Evolutionary conservation across 2,888 invertebrate genomes (phyloP), one percentile per base, ranked within the genome.

Genomic region (Brachypalpus laphriformis): DNA sequence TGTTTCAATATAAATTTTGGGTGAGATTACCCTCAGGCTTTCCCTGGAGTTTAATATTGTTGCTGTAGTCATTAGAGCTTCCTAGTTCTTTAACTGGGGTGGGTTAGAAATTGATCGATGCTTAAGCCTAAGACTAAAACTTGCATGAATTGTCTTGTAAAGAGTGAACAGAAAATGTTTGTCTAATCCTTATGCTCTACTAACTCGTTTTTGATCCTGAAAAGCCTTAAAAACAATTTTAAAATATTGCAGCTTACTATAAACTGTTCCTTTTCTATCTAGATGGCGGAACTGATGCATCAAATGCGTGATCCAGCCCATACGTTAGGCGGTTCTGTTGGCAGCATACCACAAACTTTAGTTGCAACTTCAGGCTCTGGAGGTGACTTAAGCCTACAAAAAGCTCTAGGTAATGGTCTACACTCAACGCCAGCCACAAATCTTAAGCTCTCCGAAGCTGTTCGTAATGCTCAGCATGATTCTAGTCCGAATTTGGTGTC

Each of bases 201-300:
- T 40, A 40, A 40, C 14, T 7, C 4, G 14, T 14, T 40, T 14
- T 40, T 1, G 14, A 14, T 40, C 6, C n/a, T 14, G 6, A 14
- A 40, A 40, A 14, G 14, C 37, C n/a, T 37, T 1, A 14, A 40
- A 40, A 40, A 14, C 6, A 34, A n/a, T n/a, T 34, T 8, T 11
- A 40, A 40, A 14, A 14, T 40, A 5, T 5, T 14, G 3, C 4
- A 6, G 4, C 3, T 14, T 40, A 40, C 40, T 40, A 14, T 6
- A 40, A 14, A 14, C 2, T 37, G 7, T 7, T 7, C 9, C 9
- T 40, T 37, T 37, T 51, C n/a, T 20, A 89, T 89, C 0, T 68
- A 92, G 92, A 92, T 92, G 91, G 91, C 92, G 71, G 91, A 92
- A 89, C 88, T 92, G 71, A 92, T 92, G 92, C 92, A 92, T 88